Conservation (phyloP, 2,888 invertebrate genomes). For the Macrosiphum euphorbiae region DNA sequence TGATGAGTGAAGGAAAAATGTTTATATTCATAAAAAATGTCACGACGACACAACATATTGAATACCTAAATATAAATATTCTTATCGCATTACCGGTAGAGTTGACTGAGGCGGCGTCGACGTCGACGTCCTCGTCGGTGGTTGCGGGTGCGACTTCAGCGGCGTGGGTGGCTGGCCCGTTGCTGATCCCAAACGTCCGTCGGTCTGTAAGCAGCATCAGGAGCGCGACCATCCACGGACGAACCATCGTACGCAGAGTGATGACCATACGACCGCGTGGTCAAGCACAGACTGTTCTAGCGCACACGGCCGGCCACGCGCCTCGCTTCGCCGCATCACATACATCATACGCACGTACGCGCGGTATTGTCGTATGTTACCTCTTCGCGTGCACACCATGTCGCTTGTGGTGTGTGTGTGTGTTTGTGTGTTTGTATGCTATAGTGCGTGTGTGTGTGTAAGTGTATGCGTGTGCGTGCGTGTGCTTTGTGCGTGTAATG, state of each 20-base stretch:
- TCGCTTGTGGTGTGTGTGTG: not conserved
- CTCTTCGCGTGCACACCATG: not conserved
- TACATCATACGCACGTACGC: not conserved
- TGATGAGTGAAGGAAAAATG: not conserved
- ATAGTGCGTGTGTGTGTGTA: not conserved
- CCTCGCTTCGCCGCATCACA: conserved; percentile 12
- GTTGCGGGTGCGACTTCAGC: not conserved
- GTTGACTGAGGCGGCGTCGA: not conserved
- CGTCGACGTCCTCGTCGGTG: not conserved
- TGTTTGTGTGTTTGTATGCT: too few relatives aligned
- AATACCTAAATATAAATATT: not conserved
- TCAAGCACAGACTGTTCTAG: conserved; percentile 59
- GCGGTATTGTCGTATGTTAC: not conserved
- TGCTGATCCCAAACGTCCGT: conserved; percentile 17
- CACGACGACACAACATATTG: not conserved
- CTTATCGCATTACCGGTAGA: conserved; percentile 40
- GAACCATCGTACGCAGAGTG: conserved; percentile 56
- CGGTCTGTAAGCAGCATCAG: conserved; percentile 44
- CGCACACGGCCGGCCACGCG: conserved; percentile 26
- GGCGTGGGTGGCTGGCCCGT: not conserved
- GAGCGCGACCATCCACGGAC: conserved; percentile 57
- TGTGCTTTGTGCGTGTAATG: not conserved
- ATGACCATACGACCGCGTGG: conserved; percentile 63
- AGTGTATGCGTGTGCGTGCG: not conserved
- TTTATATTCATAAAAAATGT: not conserved